Conservation (phyloP, 2,888 invertebrate genomes). For the Achlya flavicornis region DNA sequence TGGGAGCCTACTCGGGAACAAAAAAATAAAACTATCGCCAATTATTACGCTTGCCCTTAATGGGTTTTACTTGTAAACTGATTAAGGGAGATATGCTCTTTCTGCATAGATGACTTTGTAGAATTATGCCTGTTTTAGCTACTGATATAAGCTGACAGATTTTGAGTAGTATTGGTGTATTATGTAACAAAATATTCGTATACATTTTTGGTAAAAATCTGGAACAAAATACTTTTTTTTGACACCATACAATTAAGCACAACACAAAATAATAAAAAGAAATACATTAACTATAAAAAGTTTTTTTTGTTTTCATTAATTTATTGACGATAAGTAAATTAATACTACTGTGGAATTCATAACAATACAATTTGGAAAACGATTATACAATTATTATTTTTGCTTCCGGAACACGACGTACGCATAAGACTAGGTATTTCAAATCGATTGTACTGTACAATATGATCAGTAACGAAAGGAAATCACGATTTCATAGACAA, state of each 20-base stretch:
- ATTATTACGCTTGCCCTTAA: conserved; percentile 78
- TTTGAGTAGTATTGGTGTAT: background rate
- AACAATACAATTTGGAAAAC: too few relatives aligned
- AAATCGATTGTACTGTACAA: conserved; percentile 46
- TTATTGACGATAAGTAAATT: too few relatives aligned
- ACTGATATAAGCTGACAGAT: background rate
- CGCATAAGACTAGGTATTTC: conserved; percentile 30
- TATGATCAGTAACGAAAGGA: conserved; percentile 51
- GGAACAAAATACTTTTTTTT: conserved; percentile 14
- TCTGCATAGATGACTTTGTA: conserved; percentile 26
- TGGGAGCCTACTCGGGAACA: conserved; percentile 56
- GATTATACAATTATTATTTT: conserved; percentile 10
- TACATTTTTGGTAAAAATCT: background rate
- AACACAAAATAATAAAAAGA: too few relatives aligned
- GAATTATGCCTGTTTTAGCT: conserved; percentile 3
- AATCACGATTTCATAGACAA: conserved; percentile 60
- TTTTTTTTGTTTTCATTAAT: too few relatives aligned
- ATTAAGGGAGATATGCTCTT: conserved; percentile 63
- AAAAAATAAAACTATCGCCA: conserved; percentile 70
- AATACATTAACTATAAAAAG: too few relatives aligned
- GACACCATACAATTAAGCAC: too few relatives aligned
- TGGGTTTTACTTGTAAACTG: conserved; percentile 76
- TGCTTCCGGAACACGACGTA: conserved; percentile 38
- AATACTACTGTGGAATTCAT: too few relatives aligned
- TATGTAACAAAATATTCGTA: background rate